Conservation (phyloP, 2,888 invertebrate genomes). For the Pammene fasciana region DNA sequence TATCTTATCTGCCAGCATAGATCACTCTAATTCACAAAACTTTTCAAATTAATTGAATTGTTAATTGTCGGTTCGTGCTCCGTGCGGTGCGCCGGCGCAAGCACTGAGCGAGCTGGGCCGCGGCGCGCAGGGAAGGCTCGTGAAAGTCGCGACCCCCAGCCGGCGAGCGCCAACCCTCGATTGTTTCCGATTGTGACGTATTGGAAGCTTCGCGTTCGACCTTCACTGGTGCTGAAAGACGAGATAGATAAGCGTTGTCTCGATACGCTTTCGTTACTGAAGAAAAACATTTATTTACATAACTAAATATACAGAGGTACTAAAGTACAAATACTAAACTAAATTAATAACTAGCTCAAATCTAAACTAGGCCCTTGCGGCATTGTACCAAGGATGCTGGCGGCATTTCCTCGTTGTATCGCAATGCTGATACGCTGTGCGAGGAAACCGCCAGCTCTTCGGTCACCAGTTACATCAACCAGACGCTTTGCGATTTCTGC, state of each 20-base stretch:
- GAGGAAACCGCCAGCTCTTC: too few relatives aligned
- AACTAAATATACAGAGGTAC: too few relatives aligned
- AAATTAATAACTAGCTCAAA: too few relatives aligned
- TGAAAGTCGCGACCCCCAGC: slow-evolving; percentile 36
- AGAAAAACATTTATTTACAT: too few relatives aligned
- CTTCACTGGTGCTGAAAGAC: slow-evolving; percentile 15
- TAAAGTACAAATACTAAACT: too few relatives aligned
- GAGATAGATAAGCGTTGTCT: background rate
- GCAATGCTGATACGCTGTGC: too few relatives aligned
- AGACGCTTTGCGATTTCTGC: too few relatives aligned
- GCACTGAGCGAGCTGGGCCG: slow-evolving; percentile 59
- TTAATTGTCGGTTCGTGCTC: slow-evolving; percentile 57
- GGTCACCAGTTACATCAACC: too few relatives aligned
- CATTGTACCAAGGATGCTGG: too few relatives aligned
- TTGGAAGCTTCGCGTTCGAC: slow-evolving; percentile 21
- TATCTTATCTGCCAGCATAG: slow-evolving; percentile 54
- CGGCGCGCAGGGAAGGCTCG: slow-evolving; percentile 63
- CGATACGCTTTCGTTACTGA: background rate
- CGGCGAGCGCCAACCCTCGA: slow-evolving; percentile 28
- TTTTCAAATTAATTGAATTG: background rate
- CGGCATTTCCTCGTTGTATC: too few relatives aligned
- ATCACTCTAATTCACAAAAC: slow-evolving; percentile 50
- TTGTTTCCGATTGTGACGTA: slow-evolving; percentile 8
- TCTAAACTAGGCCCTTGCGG: too few relatives aligned
- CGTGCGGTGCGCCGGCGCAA: slow-evolving; percentile 59